Evolutionary conservation across 2,113 vertebrate species (phyloP), one percentile per base, ranked within the genome.

Genomic region (Corydoras maculifer): DNA sequence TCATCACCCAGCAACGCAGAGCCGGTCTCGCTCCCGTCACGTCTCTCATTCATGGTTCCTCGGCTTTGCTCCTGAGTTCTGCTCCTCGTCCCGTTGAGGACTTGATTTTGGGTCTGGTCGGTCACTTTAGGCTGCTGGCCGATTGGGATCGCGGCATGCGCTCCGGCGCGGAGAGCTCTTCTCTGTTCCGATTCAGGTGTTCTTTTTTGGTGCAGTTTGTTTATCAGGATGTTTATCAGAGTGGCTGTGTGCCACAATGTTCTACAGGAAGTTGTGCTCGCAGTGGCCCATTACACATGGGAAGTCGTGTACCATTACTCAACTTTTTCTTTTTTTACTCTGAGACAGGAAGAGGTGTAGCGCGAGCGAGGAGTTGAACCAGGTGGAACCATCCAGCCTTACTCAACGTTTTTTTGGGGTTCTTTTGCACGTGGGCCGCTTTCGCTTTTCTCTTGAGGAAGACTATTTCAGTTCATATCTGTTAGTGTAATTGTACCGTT

Each of bases 181-280:
- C 35, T 8, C 4, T 8, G 35, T 43, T 43, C 35, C 4, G 35
- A 43, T 43, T 43, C 4, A 8, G 35, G 35, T 43, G 1, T 43
- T 4, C 1, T 43, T 43, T 43, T 43, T 3, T 43, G 9, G 30
- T 65, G 55, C 9, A 31, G 62, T 11, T 2, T 3, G 9, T 73
- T 10, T 64, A 18, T 69, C 53, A 14, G 35, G 53, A 35, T 11
- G 43, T 14, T 54, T 54, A 50, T 2, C 8, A 9, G 32, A 9
- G 14, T 58, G 60, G 55, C 57, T 43, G 58, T 11, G 61, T 49
- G 14, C 29, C 58, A 13, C 7, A 14, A 51, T 75, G 43, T 68
- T 62, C 31, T 68, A 71, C 59, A 78, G 76, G 72, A 75, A 75
- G 76, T 68, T 57, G n/a, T 10, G 14, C 13, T n/a, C n/a, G 43